These are phyloP conservation scores for Hepsetus odoe DNA, from an alignment of 2,113 vertebrate species.

Conservation along the genomic window DNA sequence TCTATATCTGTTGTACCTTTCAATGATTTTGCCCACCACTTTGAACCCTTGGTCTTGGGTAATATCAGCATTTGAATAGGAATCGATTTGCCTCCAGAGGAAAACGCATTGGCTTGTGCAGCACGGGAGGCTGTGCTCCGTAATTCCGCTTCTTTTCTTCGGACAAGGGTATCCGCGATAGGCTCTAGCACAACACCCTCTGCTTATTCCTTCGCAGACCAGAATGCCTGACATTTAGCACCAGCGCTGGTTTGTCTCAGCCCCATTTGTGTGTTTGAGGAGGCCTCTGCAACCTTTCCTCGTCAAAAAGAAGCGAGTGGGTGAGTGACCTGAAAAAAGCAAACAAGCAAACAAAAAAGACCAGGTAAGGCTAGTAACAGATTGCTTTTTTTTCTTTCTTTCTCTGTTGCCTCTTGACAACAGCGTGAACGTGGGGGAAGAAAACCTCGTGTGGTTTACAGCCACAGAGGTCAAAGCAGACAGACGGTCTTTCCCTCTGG, in stretches of 20 bases:
- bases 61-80: conserved; percentile 20
- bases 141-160: neutral
- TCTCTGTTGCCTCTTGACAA: neutral
- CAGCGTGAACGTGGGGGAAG: conserved; percentile 9
- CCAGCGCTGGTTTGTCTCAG: conserved; percentile 23
- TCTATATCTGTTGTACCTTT: neutral
- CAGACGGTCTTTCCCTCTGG: conserved; percentile 13
- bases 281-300: conserved; percentile 7
- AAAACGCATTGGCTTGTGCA: neutral
- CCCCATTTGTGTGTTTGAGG: neutral
- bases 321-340: neutral
- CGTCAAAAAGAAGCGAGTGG: neutral
- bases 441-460: conserved; percentile 11
- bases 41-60: neutral
- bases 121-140: neutral
- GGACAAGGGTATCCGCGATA: neutral
- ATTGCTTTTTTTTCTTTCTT: conserved; percentile 6
- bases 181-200: neutral
- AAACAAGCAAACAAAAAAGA: neutral
- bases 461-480: conserved; percentile 31
- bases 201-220: neutral
- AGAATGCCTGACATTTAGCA: conserved; percentile 7
- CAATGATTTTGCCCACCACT: conserved; percentile 13
- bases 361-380: neutral
- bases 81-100: conserved; percentile 8